A percentile compares a stretch with the other conserved stretches of the same genome.
These are phyloP conservation scores for Andrena haemorrhoa DNA, from an alignment of 2,888 invertebrate species.

Conservation along the genomic window DNA sequence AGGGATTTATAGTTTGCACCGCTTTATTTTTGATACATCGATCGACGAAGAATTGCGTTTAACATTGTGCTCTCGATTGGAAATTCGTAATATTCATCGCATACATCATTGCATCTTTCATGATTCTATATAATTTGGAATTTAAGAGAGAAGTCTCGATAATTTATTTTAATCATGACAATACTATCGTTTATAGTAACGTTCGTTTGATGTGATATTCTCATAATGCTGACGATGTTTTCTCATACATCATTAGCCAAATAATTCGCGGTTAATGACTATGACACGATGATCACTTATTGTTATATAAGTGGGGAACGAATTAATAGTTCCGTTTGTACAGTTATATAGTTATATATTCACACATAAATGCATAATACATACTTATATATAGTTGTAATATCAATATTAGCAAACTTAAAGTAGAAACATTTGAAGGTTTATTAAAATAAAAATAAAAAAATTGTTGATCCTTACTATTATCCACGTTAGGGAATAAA, in stretches of 20 bases:
- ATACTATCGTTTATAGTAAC: neutral
- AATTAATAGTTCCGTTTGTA: constrained; percentile 79
- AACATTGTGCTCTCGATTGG: neutral
- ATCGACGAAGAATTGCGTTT: constrained; percentile 13
- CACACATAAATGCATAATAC: constrained; percentile 75
- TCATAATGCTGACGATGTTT: constrained; percentile 75
- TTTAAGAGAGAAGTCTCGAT: neutral
- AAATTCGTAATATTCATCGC: constrained; percentile 1
- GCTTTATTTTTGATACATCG: constrained; percentile 16
- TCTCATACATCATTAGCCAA: constrained; percentile 61
- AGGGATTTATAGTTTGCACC: constrained; percentile 14
- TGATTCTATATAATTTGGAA: constrained; percentile 9
- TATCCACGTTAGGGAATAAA: constrained; percentile 64
- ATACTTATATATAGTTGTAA: constrained; percentile 74
- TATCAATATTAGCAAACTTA: constrained; percentile 67
- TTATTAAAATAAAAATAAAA: constrained; percentile 68
- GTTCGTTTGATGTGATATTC: constrained; percentile 47
- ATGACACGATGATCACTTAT: constrained; percentile 64
- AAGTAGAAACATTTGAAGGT: constrained; percentile 73
- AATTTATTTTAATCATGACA: neutral
- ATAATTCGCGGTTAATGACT: constrained; percentile 60
- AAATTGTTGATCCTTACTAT: constrained; percentile 77
- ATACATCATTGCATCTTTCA: constrained; percentile 3
- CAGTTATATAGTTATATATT: constrained; percentile 78
- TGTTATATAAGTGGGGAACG: constrained; percentile 70